These are phyloP conservation scores for Lasioglossum calceatum DNA, from an alignment of 2,888 invertebrate genomes.

Conservation along the genomic window DNA sequence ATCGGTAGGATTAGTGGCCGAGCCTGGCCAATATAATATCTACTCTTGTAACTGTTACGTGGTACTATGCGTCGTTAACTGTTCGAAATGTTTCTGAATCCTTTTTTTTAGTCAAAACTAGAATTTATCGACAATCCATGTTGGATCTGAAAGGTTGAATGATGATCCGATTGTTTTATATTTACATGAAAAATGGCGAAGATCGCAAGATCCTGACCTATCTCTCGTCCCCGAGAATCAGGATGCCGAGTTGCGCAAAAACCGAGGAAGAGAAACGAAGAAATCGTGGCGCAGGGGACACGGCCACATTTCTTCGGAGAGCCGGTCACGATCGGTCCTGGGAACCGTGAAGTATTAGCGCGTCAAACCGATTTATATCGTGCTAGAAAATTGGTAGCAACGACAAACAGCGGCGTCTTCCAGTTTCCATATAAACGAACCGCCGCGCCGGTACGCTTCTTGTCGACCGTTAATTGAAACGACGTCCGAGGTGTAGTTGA, in stretches of 20 bases:
- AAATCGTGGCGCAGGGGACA: not conserved
- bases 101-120: not conserved
- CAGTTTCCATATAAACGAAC: slow-evolving; percentile 50
- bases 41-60: not conserved
- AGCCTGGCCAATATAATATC: not conserved
- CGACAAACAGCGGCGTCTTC: slow-evolving; percentile 17
- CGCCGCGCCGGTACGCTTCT: slow-evolving; percentile 19
- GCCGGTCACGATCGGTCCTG: not conserved
- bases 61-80: too few relatives aligned
- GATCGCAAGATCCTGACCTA: not conserved
- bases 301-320: not conserved
- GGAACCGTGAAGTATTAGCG: slow-evolving; percentile 25
- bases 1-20: not conserved
- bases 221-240: not conserved
- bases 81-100: not conserved
- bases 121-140: too few relatives aligned
- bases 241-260: not conserved
- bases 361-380: slow-evolving; percentile 30
- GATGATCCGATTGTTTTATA: not conserved
- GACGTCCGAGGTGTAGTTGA: slow-evolving; percentile 22
- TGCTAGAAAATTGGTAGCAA: slow-evolving; percentile 23
- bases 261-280: not conserved
- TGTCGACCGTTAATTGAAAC: slow-evolving; percentile 42
- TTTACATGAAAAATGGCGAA: not conserved
- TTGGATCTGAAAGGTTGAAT: too few relatives aligned